Conservation (phyloP, 2,888 invertebrate species). For the Hemaris fuciformis region DNA sequence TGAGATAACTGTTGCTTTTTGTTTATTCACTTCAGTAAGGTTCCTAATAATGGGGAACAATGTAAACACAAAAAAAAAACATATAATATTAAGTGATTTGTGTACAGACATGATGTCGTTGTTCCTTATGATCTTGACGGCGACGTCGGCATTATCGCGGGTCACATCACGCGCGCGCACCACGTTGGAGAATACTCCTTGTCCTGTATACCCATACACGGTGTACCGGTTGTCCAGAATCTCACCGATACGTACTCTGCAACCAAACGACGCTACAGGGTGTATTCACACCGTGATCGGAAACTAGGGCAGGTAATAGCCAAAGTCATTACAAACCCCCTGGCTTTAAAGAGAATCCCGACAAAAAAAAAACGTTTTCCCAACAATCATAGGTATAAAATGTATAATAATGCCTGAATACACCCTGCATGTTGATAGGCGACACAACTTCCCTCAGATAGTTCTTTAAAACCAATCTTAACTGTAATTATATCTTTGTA, state of each 20-base stretch:
- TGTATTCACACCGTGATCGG: too few species aligned
- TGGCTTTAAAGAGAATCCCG: too few species aligned
- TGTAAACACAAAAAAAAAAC: background rate
- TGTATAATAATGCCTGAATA: too few species aligned
- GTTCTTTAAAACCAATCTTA: background rate
- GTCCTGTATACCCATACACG: constrained; percentile 98
- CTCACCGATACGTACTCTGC: constrained; percentile 95
- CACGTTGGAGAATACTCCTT: constrained; percentile 99
- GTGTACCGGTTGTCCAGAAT: constrained; percentile 94
- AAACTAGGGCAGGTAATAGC: too few species aligned
- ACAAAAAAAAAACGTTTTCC: too few species aligned
- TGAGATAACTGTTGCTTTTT: too few species aligned
- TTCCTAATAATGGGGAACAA: too few species aligned
- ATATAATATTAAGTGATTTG: background rate
- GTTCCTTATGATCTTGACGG: constrained; percentile 99
- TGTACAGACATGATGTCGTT: constrained; percentile 95
- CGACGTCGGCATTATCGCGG: constrained; percentile 93
- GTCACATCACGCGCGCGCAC: constrained; percentile 96
- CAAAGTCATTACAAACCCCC: too few species aligned
- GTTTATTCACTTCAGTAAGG: too few species aligned
- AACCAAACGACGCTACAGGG: constrained; percentile 18
- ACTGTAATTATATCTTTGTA: too few species aligned
- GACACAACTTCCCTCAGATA: background rate
- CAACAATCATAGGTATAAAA: too few species aligned
- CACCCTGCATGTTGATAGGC: background rate